A percentile compares a stretch with the other conserved stretches of the same genome.
Conservation (phyloP, 2,113 vertebrate genomes). For the Pelobates fuscus region DNA sequence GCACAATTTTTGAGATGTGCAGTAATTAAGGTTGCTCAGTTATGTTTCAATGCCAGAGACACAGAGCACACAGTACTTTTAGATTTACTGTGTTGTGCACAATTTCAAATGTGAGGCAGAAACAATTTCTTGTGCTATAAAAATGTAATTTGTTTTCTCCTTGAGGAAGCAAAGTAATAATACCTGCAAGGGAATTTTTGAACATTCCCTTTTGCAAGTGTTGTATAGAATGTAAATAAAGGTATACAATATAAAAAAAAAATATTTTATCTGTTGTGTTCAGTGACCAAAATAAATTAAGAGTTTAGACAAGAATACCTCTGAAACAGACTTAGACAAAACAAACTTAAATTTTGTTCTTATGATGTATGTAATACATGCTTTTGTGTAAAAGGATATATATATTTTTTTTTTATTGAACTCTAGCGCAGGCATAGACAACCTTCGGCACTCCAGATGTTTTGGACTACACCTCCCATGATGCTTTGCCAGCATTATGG, state of each 20-base stretch:
- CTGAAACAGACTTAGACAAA: neutral
- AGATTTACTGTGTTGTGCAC: conserved; percentile 40
- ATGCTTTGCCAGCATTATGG: too few relatives aligned
- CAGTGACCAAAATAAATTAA: conserved; percentile 30
- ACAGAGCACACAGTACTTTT: conserved; percentile 12
- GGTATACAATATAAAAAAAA: neutral
- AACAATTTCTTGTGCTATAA: conserved; percentile 50
- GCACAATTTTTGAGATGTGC: conserved; percentile 17
- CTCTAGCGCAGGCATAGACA: too few relatives aligned
- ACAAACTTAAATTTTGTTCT: too few relatives aligned
- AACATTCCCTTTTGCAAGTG: conserved; percentile 4
- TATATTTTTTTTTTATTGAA: too few relatives aligned
- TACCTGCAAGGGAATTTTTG: conserved; percentile 39
- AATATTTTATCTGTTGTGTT: conserved; percentile 31
- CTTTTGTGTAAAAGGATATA: too few relatives aligned
- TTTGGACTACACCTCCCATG: too few relatives aligned
- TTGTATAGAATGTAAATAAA: conserved; percentile 39
- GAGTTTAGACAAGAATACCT: neutral
- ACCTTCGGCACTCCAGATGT: too few relatives aligned
- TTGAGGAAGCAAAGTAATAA: conserved; percentile 43
- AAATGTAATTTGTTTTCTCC: conserved; percentile 50
- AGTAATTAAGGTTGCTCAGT: conserved; percentile 31
- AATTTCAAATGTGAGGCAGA: conserved; percentile 45
- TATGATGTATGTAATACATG: too few relatives aligned
- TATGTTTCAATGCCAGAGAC: conserved; percentile 8